phyloP scores from a whole-genome alignment of 2,888 invertebrate species.

The Folsomia manolachei region DNA sequence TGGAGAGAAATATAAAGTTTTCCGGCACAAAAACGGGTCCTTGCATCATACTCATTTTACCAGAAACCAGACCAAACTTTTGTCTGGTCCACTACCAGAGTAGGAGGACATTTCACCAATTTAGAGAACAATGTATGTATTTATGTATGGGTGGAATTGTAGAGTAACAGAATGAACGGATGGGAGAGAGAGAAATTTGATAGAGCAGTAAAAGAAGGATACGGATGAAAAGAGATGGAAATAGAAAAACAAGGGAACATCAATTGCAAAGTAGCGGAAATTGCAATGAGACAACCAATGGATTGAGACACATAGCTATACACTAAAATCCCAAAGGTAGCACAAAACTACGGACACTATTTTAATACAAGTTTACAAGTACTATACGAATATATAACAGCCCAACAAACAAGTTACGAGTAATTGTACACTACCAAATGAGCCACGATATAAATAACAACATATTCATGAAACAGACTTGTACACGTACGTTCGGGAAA shows the following conservation, averaged over 20 bases:
- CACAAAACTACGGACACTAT: not conserved
- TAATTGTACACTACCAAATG: not conserved
- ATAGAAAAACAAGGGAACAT: conserved; percentile 18
- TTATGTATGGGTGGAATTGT: not conserved
- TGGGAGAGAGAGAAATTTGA: not conserved
- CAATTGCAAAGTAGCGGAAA: not conserved
- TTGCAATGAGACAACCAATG: not conserved
- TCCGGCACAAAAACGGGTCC: conserved; percentile 49
- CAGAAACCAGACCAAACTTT: not conserved
- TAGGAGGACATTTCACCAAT: too few relatives aligned
- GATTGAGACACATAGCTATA: conserved; percentile 12
- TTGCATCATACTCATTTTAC: conserved; percentile 2
- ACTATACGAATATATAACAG: not conserved
- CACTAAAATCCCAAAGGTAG: conserved; percentile 12
- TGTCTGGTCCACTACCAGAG: not conserved
- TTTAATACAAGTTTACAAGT: not conserved
- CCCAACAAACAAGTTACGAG: conserved; percentile 19
- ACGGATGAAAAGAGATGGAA: conserved; percentile 4
- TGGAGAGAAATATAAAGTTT: conserved; percentile 26
- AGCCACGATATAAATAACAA: not conserved
- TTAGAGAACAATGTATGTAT: too few relatives aligned
- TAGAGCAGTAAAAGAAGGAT: not conserved
- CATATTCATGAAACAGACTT: too few relatives aligned
- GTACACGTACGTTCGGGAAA: not conserved
- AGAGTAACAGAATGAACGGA: not conserved